Evolutionary conservation across 2,888 invertebrate genomes (phyloP), one percentile per base, ranked within the genome.

Genomic region (Pachliopta kotzebuea): DNA sequence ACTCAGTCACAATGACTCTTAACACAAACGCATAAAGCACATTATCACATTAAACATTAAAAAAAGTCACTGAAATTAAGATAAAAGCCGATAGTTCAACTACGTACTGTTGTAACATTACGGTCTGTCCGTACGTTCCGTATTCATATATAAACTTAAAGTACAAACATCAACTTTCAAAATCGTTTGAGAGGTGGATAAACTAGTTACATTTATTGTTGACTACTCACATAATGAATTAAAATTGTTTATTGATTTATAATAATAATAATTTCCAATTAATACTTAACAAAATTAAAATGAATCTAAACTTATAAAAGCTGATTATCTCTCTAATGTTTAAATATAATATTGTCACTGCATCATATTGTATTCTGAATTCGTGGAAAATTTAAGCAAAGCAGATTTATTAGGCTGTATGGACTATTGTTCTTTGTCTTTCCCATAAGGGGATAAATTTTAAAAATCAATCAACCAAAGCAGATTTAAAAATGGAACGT

Each of bases 1-100:
- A 65, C 67, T 59, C 55, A 70, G 45, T 66, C 57, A 63, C 63
- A 66, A 64, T 68, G 64, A 50, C 56, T 59, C 63, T 70, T 70
- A 67, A 54, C 45, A 60, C 67, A 58, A 67, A 23, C 57, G n/a
- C 11, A 62, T 66, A 63, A 65, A 65, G 61, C 31, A 31, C 49
- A 56, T 68, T 63, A 60, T 52, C 23, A 45, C 24, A 59, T 62
- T 26, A 50, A 23, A 37, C 37, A 37, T 14, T 49, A 56, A 53
- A 61, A n/a, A n/a, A 60, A 56, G 42, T 17, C 23, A 2, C 45
- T 24, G 29, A 52, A 62, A 60, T 62, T 60, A 49, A 66, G 66
- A 67, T 64, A 63, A 69, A 59, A 60, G 56, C 54, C 49, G 56
- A 59, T 65, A 63, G 67, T 67, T 67, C 54, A 63, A 59, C 60